Base-by-base conservation (phyloP, 1,140 invertebrate genomes). In the Protaetia brevitarsis region DNA sequence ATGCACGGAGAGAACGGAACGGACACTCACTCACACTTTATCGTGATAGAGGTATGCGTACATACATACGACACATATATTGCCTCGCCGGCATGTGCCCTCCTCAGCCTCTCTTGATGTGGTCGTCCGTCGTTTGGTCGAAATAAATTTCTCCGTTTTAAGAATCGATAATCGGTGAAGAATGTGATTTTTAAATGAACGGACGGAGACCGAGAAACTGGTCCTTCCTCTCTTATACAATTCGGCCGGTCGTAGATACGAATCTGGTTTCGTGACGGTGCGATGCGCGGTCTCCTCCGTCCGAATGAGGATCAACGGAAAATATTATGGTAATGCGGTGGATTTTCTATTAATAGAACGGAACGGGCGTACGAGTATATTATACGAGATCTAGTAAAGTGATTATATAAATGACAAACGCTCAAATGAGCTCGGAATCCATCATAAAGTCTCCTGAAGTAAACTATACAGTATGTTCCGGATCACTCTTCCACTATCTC, bases 311-410 rank as follows among this genome's bases (percentile, higher is more conserved):
- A 51, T 51, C 41, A 51, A 51, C 41, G 41, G 19, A 51, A 51
- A 51, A 51, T 51, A 23, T 51, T 51, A 51, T 51, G 41, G 41
- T 51, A 51, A 51, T 51, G 41, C n/a, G n/a, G n/a, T 51, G 21
- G 41, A 51, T 51, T 51, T 51, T 51, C 41, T 51, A 51, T 51
- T 51, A 51, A 51, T 51, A 51, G 41, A 51, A 51, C 11, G 41
- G 26, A 51, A 51, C 41, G 13, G 21, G 26, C 21, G 41, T 51
- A 51, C 19, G 41, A 10, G 41, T 19, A 8, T 51, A 19, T 51
- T 8, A 34, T 34, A 34, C 31, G 31, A 34, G 31, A 34, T 34
- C 31, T 11, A 34, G 31, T 34, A 34, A 34, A 34, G 31, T 34
- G 8, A n/a, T 8, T 34, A 51, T 51, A 19, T 51, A 51, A 37